Evolutionary conservation across 2,797 vertebrate genomes (phyloP).

Genomic region (Brotula barbata): DNA sequence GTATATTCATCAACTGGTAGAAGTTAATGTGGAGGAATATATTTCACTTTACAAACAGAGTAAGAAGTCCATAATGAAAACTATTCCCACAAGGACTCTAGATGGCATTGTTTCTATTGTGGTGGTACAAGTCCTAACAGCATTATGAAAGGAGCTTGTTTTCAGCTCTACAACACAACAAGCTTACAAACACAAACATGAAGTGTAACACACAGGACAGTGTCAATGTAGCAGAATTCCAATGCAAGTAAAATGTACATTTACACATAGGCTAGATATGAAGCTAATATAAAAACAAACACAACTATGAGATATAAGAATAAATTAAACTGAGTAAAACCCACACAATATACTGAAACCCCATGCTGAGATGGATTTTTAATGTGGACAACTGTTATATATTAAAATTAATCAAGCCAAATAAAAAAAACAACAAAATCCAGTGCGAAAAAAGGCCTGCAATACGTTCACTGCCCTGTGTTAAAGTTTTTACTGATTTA

Average conservation of each 20-base stretch:
- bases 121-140: too few relatives aligned
- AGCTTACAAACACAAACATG: conserved; percentile 35
- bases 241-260: conserved; percentile 24
- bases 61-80: not conserved
- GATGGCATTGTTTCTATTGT: too few relatives aligned
- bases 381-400: not conserved
- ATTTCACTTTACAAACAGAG: conserved; percentile 3
- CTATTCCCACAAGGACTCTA: not conserved
- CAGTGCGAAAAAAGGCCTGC: not conserved
- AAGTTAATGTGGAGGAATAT: not conserved
- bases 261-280: not conserved
- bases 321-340: conserved; percentile 7
- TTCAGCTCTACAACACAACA: conserved; percentile 29
- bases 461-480: not conserved
- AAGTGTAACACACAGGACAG: conserved; percentile 31
- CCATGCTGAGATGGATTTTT: not conserved
- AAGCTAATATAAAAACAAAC: conserved; percentile 14
- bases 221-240: conserved; percentile 22
- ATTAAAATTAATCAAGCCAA: not conserved
- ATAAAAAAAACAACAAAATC: not conserved
- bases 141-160: conserved; percentile 12
- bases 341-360: not conserved
- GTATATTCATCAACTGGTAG: conserved; percentile 1
- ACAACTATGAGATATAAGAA: conserved; percentile 1
- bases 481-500: not conserved